Evolutionary conservation across 2,113 vertebrate species (phyloP).

Genomic region (Gyps fulvus): DNA sequence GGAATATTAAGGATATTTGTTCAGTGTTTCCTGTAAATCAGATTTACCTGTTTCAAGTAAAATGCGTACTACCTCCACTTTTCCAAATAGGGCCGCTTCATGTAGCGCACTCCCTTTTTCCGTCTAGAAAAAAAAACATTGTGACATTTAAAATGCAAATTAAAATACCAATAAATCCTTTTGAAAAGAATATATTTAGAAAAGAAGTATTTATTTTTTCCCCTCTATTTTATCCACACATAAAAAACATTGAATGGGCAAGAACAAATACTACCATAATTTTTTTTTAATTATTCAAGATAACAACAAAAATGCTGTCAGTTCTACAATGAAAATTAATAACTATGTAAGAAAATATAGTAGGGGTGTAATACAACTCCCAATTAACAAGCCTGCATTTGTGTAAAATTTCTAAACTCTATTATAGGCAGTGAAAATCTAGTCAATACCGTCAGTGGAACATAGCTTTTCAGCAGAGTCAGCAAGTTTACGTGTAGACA

Average conservation of each 20-base stretch:
- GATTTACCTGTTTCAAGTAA: conserved; percentile 91
- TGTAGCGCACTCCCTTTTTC: conserved; percentile 97
- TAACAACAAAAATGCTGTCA: background rate
- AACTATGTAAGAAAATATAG: background rate
- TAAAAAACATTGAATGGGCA: background rate
- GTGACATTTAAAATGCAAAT: conserved; percentile 5
- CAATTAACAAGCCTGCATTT: background rate
- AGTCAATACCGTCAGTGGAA: background rate
- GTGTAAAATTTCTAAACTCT: background rate
- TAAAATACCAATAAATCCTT: background rate
- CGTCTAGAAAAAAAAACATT: conserved; percentile 77
- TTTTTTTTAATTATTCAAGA: background rate
- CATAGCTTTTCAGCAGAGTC: background rate
- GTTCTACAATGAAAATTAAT: background rate
- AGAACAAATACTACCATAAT: background rate
- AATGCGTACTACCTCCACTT: conserved; percentile 93
- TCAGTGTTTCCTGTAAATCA: background rate
- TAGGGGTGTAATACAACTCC: background rate
- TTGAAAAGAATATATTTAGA: background rate
- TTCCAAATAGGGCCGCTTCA: conserved; percentile 93
- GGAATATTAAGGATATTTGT: background rate
- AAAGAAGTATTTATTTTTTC: background rate
- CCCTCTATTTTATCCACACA: background rate
- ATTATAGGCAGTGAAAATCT: background rate
- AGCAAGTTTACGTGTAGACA: background rate